Evolutionary conservation across 2,113 vertebrate genomes (phyloP).

Genomic region (Rhabdornis inornatus): DNA sequence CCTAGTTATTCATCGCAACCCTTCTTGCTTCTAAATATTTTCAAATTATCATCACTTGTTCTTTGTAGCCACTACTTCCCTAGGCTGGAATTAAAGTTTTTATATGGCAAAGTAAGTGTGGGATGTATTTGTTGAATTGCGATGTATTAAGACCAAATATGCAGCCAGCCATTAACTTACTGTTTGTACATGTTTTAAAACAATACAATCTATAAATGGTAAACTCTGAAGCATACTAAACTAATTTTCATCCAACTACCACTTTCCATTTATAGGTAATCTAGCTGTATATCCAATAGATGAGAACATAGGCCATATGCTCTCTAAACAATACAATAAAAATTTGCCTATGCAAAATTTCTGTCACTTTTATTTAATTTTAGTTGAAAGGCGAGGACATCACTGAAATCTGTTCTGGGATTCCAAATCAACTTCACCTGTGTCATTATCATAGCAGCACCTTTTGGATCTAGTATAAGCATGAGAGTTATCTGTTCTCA

Average conservation of each 20-base stretch:
- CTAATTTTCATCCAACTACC: neutral
- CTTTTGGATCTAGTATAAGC: neutral
- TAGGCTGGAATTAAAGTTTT: neutral
- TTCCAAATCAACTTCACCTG: neutral
- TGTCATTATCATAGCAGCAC: neutral
- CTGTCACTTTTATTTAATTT: neutral
- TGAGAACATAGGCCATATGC: neutral
- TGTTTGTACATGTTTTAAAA: neutral
- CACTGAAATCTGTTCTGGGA: neutral
- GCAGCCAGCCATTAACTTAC: neutral
- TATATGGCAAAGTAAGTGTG: neutral
- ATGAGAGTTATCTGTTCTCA: neutral
- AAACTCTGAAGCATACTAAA: neutral
- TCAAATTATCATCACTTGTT: neutral
- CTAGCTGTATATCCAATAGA: neutral
- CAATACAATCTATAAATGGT: neutral
- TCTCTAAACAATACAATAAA: neutral
- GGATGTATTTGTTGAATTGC: neutral
- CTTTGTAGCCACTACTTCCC: neutral
- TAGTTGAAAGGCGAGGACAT: neutral
- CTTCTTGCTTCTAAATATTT: neutral
- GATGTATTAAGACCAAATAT: neutral
- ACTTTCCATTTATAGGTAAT: neutral
- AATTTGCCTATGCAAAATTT: neutral
- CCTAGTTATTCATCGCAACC: neutral